Base-by-base conservation (phyloP, 2,888 invertebrate genomes). In the Oeneis ivallda region DNA sequence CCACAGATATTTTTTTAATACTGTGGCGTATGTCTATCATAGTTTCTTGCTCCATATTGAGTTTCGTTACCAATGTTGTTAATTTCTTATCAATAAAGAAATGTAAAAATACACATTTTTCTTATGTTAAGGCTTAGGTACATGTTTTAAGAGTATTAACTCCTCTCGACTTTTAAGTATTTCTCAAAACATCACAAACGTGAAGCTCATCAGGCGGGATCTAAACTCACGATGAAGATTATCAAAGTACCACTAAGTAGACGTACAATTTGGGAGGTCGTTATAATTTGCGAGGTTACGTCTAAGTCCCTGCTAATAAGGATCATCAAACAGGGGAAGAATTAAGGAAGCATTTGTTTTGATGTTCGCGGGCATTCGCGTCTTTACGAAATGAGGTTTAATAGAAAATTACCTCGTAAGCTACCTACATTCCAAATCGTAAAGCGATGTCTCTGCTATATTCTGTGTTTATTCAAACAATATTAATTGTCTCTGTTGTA, bases 251-350 rank as follows among this genome's bases (percentile, higher is more conserved):
- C 82, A 66, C 75, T 84, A 85, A 86, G 85, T 86, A 85, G 81
- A 75, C 76, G 76, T 77, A 78, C 78, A 78, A 84, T 82, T 85
- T 79, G 74, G 79, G 75, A 80, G 82, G 79, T 89, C 83, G 81
- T 89, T 86, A 89, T 87, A 91, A 89, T 91, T 86, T 88, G 84
- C 84, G 84, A 87, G 90, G 90, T 90, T 87, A 86, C 85, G 81
- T 79, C 75, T 89, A 89, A 90, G 89, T 83, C 91, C 80, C 76
- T 81, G 82, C 86, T 90, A 90, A 91, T 91, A 90, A 86, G 91
- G 91, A 92, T 91, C 85, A 91, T 89, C 91, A 86, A 80, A 80
- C 74, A 78, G 69, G 82, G 80, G 86, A 83, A 85, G 89, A 86
- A 87, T 88, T 86, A 87, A 83, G 81, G 78, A 79, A 82, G 83